Base-by-base conservation (phyloP, 2,888 invertebrate species). In the Drosophila vallismaia region DNA sequence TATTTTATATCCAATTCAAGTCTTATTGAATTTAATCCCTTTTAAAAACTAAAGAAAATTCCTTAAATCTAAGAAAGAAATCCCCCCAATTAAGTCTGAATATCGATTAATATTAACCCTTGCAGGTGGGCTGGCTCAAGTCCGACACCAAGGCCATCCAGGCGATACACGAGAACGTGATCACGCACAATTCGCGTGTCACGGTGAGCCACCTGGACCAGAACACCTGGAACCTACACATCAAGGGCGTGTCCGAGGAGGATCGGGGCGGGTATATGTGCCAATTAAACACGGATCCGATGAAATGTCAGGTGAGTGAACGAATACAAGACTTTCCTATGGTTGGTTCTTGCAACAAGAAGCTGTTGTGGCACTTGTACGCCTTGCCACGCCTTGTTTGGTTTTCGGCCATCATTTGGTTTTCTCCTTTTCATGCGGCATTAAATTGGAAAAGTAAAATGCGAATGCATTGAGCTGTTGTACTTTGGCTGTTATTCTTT, bases 251-350 rank as follows among this genome's bases (percentile, higher is more conserved):
- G 2, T 95, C 96, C 87, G 96, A 96, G 89, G 97, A 97, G 89
- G 98, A 98, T 92, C 94, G 95, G 51, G 98, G 98, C 31, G 94
- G 95, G 81, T 98, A 97, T 92, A 97, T 97, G 97, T 98, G 97
- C 92, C 97, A 98, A 92, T 95, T 98, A 88, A 98, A 98, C 93
- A 97, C 97, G 19, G 96, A 97, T 92, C 98, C 97, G 0, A 97
- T 97, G 97, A 96, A 96, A 92, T 96, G 96, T 91, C 97, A 97
- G 95, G 96, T 97, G 92, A 92, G 19, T 19, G 19, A 19, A 19
- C 19, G 19, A 2, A 19, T 19, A 19, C 19, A 19, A 19, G 19
- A 19, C 19, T 19, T 19, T 19, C 19, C 19, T 2, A 19, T 19
- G n/a, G n/a, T 19, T 19, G 1, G 19, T 19, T 19, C 19, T 14